These are phyloP conservation scores for Cerceris ruficornis DNA, from an alignment of 2,888 invertebrate species.

Conservation along the genomic window DNA sequence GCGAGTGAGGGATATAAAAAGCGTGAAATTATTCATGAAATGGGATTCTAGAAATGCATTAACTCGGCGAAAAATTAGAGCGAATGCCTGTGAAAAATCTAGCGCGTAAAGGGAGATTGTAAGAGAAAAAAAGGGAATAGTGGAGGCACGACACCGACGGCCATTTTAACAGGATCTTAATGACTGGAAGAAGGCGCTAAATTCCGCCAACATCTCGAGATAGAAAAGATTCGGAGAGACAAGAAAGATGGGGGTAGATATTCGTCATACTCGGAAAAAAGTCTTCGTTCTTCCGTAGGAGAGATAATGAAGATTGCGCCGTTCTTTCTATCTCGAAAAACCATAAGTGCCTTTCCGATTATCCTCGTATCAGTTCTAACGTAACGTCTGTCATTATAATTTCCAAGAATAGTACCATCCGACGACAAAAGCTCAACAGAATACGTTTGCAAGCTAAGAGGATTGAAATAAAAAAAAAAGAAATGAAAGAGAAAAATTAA, in stretches of 20 bases:
- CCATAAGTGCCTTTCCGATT: not conserved
- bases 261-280: not conserved
- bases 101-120: not conserved
- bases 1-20: not conserved
- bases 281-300: not conserved
- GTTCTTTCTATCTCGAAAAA: not conserved
- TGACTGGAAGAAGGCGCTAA: not conserved
- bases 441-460: no score
- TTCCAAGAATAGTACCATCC: not conserved
- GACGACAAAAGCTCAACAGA: no score
- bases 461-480: not conserved
- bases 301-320: not conserved
- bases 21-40: not conserved
- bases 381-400: not conserved
- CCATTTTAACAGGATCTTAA: not conserved
- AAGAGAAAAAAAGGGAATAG: not conserved
- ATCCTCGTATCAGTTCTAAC: not conserved
- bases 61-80: not conserved
- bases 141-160: not conserved
- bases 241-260: not conserved
- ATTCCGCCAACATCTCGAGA: not conserved
- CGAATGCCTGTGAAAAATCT: not conserved
- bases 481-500: not conserved
- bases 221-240: not conserved
- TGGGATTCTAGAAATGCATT: not conserved